A percentile compares a stretch with the other conserved stretches of the same genome.
Evolutionary conservation across 2,797 vertebrate species (phyloP).

Genomic region (Tadarida brasiliensis): DNA sequence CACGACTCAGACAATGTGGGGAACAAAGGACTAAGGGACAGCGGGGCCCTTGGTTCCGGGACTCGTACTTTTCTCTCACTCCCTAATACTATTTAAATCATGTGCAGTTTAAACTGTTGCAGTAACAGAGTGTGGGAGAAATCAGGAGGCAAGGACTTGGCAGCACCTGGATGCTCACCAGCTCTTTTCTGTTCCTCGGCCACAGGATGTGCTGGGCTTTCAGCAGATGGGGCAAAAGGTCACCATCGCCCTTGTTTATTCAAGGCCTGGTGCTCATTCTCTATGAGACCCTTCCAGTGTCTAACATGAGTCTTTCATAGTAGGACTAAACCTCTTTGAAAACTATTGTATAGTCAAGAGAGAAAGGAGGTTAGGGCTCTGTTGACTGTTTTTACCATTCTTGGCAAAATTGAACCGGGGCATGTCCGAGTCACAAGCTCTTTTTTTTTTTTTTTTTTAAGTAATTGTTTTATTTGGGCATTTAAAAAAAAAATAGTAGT

Average conservation of each 20-base stretch:
- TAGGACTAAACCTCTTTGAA: constrained; percentile 68
- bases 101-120: not conserved
- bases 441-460: constrained; percentile 47
- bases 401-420: constrained; percentile 20
- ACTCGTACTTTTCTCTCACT: constrained; percentile 54
- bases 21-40: constrained; percentile 80
- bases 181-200: not conserved
- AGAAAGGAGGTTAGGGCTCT: constrained; percentile 65
- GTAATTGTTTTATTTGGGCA: constrained; percentile 58
- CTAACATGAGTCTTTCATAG: constrained; percentile 68
- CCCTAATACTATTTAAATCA: not conserved
- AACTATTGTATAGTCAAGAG: constrained; percentile 54
- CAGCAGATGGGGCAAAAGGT: constrained; percentile 51
- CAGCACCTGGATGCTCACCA: constrained; percentile 52
- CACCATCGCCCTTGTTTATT: constrained; percentile 65
- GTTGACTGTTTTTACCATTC: constrained; percentile 58
- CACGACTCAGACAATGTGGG: constrained; percentile 71
- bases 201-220: constrained; percentile 52
- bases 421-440: constrained; percentile 37
- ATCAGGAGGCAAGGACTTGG: not conserved
- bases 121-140: constrained; percentile 14
- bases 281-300: constrained; percentile 36
- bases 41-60: constrained; percentile 56
- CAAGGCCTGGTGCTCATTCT: constrained; percentile 67
- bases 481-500: constrained; percentile 27